Percentiles rank a stretch among this genome's conserved stretches.
phyloP scores from a whole-genome alignment of 2,888 invertebrate species.

The Balanococcus diminutus region DNA sequence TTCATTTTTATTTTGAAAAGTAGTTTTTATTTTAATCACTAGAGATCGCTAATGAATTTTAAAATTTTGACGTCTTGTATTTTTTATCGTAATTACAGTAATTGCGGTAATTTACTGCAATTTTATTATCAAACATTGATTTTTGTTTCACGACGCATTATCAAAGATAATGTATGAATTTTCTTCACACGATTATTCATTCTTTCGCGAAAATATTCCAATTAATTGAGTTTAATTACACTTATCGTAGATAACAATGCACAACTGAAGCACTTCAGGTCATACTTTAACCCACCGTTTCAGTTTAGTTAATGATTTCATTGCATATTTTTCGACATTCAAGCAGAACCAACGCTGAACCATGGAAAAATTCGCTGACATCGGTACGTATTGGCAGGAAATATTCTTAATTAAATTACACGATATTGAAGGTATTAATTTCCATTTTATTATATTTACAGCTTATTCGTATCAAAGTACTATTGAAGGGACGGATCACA shows the following conservation, averaged over 20 bases:
- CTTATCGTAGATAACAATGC: background rate
- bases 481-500: background rate
- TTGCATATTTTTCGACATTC: background rate
- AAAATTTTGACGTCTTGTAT: background rate
- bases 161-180: slow-evolving; percentile 59
- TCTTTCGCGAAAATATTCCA: background rate
- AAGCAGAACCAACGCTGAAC: background rate
- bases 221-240: background rate
- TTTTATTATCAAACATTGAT: slow-evolving; percentile 12
- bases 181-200: background rate
- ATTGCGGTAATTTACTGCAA: background rate
- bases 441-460: background rate
- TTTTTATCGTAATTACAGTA: background rate
- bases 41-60: background rate
- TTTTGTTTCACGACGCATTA: slow-evolving; percentile 18
- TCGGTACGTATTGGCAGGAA: background rate
- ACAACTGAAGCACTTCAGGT: background rate
- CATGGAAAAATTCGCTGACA: background rate
- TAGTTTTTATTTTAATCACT: too few species aligned
- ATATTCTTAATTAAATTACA: background rate
- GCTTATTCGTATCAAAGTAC: background rate
- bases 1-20: too few species aligned
- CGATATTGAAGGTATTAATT: background rate
- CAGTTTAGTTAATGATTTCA: background rate
- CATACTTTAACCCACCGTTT: background rate